These are phyloP conservation scores for Scaptomyza tumidula DNA, from an alignment of 2,888 invertebrate species.

Conservation along the genomic window DNA sequence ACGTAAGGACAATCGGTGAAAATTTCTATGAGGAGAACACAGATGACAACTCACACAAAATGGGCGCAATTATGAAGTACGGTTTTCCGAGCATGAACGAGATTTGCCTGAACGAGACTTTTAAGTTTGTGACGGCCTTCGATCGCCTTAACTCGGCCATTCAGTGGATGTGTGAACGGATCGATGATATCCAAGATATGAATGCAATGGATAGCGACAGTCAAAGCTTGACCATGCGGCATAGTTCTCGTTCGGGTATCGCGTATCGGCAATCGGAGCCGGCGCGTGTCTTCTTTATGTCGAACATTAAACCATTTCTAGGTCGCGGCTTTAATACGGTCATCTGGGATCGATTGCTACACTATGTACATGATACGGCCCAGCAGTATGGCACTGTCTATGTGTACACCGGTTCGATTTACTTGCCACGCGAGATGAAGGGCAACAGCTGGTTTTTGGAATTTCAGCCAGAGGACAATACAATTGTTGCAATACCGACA, in stretches of 20 bases:
- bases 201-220: neutral
- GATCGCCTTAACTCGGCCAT: constrained; percentile 69
- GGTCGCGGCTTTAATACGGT: constrained; percentile 55
- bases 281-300: constrained; percentile 64
- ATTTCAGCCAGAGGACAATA: constrained; percentile 59
- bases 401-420: constrained; percentile 71
- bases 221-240: constrained; percentile 9
- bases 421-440: constrained; percentile 56
- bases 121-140: constrained; percentile 67
- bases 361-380: constrained; percentile 51
- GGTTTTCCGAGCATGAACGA: constrained; percentile 75
- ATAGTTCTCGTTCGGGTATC: neutral
- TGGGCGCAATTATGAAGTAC: constrained; percentile 67
- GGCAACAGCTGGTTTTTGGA: constrained; percentile 64
- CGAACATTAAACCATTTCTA: constrained; percentile 68
- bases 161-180: constrained; percentile 68
- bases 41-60: constrained; percentile 39
- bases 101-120: constrained; percentile 58
- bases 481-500: constrained; percentile 70
- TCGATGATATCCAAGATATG: constrained; percentile 27
- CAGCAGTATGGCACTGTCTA: constrained; percentile 47
- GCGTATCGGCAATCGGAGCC: constrained; percentile 64
- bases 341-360: constrained; percentile 58
- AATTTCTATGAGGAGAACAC: constrained; percentile 4
- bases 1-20: constrained; percentile 9